These are phyloP conservation scores for Crocuta crocuta DNA, from an alignment of 2,113 vertebrate species.

Conservation along the genomic window DNA sequence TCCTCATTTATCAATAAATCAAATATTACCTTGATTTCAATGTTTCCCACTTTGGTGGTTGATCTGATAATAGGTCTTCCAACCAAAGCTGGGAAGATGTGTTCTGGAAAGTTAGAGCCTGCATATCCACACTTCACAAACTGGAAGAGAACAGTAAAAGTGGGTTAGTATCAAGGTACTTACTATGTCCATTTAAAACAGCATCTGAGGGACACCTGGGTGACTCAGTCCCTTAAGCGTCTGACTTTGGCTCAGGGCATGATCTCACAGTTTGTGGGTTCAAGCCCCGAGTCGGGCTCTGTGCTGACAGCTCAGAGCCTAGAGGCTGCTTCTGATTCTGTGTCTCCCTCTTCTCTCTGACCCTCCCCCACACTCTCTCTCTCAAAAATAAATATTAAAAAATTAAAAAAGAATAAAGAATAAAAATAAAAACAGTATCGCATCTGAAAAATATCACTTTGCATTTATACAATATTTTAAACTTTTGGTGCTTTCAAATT, in stretches of 20 bases:
- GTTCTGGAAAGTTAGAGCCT: slow-evolving; percentile 99
- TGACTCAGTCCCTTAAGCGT: too few species aligned
- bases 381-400: too few species aligned
- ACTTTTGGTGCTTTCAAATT: not conserved
- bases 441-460: not conserved
- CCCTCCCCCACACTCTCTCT: too few species aligned
- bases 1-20: slow-evolving; percentile 71
- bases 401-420: too few species aligned
- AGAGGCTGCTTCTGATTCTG: too few species aligned
- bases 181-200: not conserved
- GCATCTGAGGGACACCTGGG: not conserved
- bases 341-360: too few species aligned
- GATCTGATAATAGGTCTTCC: slow-evolving; percentile 99
- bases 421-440: not conserved
- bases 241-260: too few species aligned
- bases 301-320: too few species aligned
- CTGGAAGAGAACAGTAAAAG: slow-evolving; percentile 85
- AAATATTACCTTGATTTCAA: slow-evolving; percentile 98
- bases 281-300: too few species aligned
- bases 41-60: slow-evolving; percentile 99
- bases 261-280: too few species aligned
- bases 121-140: slow-evolving; percentile 99
- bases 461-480: slow-evolving; percentile 18
- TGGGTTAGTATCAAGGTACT: slow-evolving; percentile 59
- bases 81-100: slow-evolving; percentile 99